Base-by-base conservation (phyloP, 1,140 invertebrate genomes). In the Dendrolimus kikuchii region DNA sequence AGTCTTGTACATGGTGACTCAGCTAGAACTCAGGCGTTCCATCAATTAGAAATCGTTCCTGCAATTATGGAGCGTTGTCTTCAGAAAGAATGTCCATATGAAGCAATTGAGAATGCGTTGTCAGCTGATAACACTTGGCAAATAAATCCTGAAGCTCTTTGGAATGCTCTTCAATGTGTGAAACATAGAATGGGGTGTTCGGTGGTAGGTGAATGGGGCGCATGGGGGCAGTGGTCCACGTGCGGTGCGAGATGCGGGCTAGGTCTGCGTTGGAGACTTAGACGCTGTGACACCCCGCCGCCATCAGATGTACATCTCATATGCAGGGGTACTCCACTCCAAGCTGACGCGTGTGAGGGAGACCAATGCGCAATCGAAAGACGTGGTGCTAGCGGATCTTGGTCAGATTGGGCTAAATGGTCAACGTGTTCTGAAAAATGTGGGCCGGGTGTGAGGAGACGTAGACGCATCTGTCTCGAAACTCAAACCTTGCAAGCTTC, bases 91-190 rank as follows among this genome's bases (percentile, higher is more conserved):
- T 86, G 82, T 39, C 69, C 72, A 4, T 84, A 62, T 60, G 72
- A 82, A 66, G 70, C 71, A 0, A 68, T 86, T 7, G 74, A 78
- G 53, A 66, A 63, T 6, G 70, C 68, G 38, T 45, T 86, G 36
- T 53, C 67, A 5, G 61, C 47, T 7, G 82, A 84, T 50, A 82
- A 84, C 45, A 80, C 74, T 5, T 86, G 82, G 82, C 71, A 81
- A 51, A 40, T 86, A 36, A 75, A 71, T 53, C 43, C 80, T 6
- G 82, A 86, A 68, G 51, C 62, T 5, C 46, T 83, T 41, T 86
- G 82, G 82, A 82, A 83, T 62, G 57, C 77, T 0, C 57, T 86
- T 6, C 77, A 73, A 56, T 86, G 82, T 45, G 75, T 86, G 2
- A 86, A 81, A 53, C 72, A 76, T 52, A 79, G 83, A 53, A 49